Conservation (phyloP, 1,140 invertebrate genomes). For the Micrasema longulum region DNA sequence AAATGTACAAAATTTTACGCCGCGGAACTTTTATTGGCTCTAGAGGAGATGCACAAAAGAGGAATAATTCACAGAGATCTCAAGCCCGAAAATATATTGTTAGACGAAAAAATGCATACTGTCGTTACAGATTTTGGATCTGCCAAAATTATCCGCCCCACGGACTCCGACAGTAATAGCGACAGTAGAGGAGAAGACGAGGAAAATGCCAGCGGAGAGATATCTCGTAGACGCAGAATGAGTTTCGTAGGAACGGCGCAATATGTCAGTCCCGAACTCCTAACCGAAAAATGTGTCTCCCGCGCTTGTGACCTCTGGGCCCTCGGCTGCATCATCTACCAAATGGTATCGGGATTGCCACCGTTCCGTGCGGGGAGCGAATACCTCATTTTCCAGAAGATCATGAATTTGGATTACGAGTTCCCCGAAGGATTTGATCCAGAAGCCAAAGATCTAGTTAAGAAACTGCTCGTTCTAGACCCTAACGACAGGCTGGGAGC, state of each 20-base stretch:
- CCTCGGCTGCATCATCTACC: conserved; percentile 96
- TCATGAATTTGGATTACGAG: conserved; percentile 90
- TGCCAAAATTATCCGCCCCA: conserved; percentile 83
- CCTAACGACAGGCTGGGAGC: conserved; percentile 86
- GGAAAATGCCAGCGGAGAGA: conserved; percentile 57
- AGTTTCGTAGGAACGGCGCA: conserved; percentile 99
- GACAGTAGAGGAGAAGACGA: conserved; percentile 55
- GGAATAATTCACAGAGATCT: conserved; percentile 94
- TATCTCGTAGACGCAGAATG: conserved; percentile 72
- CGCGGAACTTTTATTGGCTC: conserved; percentile 90
- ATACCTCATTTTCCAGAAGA: conserved; percentile 97
- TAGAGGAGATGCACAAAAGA: conserved; percentile 92
- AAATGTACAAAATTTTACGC: conserved; percentile 93
- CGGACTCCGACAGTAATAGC: conserved; percentile 54
- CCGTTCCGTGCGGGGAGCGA: conserved; percentile 94
- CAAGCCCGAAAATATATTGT: conserved; percentile 90
- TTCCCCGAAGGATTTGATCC: conserved; percentile 92
- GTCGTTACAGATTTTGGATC: conserved; percentile 98
- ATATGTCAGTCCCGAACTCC: conserved; percentile 96
- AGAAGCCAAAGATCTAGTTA: conserved; percentile 87
- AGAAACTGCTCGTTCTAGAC: conserved; percentile 87
- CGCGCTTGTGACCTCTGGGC: conserved; percentile 97
- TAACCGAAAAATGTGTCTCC: conserved; percentile 84
- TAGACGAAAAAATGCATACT: conserved; percentile 96
- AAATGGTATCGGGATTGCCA: conserved; percentile 93